Conservation (phyloP, 1,140 invertebrate species). For the Agrypnia vestita region DNA sequence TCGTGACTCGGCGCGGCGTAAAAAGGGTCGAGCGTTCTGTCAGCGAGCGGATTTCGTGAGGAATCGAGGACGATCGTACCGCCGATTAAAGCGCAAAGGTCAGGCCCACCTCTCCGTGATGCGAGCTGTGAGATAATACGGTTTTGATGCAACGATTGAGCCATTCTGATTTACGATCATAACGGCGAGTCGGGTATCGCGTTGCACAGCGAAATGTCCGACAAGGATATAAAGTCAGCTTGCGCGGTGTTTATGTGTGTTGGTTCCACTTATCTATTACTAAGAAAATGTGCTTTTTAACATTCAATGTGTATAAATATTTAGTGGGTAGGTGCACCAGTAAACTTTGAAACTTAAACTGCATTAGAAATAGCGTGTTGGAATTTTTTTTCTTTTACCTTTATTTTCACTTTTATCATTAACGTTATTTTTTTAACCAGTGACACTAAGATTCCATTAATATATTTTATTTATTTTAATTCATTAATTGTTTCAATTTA, state of each 20-base stretch:
- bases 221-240: neutral
- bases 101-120: slow-evolving; percentile 4
- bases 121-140: slow-evolving; percentile 19
- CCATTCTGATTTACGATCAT: slow-evolving; percentile 16
- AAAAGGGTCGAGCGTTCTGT: slow-evolving; percentile 27
- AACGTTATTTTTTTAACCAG: too few species aligned
- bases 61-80: slow-evolving; percentile 13
- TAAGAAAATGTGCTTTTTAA: too few species aligned
- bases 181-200: neutral
- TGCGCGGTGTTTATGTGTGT: neutral
- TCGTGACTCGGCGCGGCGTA: slow-evolving; percentile 26
- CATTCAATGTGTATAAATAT: too few species aligned
- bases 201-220: neutral
- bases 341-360: too few species aligned
- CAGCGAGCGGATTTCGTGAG: slow-evolving; percentile 10
- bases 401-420: too few species aligned
- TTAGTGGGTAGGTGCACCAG: too few species aligned
- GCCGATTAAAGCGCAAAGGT: slow-evolving; percentile 18
- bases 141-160: slow-evolving; percentile 29
- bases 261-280: too few species aligned
- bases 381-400: too few species aligned
- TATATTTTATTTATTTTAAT: too few species aligned
- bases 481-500: too few species aligned
- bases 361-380: too few species aligned
- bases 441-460: too few species aligned